Conservation (phyloP, 2,113 vertebrate genomes). For the Podiceps cristatus region DNA sequence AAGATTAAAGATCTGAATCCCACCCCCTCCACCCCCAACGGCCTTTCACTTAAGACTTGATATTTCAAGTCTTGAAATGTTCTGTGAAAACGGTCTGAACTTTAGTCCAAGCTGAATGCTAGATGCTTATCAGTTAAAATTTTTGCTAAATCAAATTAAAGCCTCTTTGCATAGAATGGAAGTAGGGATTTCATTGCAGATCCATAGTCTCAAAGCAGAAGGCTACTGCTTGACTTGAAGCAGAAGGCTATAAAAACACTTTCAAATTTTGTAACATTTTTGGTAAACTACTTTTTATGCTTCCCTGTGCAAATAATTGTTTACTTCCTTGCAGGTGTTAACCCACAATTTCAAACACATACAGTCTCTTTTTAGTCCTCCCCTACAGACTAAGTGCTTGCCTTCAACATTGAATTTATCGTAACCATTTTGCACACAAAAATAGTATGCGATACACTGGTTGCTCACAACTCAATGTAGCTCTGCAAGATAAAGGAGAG, state of each 20-base stretch:
- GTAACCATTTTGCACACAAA: background rate
- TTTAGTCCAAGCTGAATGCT: background rate
- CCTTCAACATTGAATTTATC: background rate
- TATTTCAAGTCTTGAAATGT: background rate
- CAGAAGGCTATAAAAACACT: background rate
- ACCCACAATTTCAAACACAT: background rate
- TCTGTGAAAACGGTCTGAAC: background rate
- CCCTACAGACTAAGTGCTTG: background rate
- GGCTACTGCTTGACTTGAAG: background rate
- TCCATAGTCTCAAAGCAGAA: background rate
- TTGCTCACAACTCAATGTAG: background rate
- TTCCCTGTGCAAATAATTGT: conserved; percentile 1
- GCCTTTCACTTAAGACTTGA: background rate
- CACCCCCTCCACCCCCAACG: background rate
- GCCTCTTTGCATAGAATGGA: background rate
- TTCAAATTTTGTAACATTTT: background rate
- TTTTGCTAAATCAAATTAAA: background rate
- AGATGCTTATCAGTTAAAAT: background rate
- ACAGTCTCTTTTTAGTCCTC: background rate
- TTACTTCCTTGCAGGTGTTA: conserved; percentile 28
- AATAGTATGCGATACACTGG: background rate
- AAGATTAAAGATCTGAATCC: background rate
- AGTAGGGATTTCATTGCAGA: background rate
- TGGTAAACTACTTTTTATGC: background rate
- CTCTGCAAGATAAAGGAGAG: background rate